Conservation (phyloP, 2,113 vertebrate species). For the Pagrus major region DNA sequence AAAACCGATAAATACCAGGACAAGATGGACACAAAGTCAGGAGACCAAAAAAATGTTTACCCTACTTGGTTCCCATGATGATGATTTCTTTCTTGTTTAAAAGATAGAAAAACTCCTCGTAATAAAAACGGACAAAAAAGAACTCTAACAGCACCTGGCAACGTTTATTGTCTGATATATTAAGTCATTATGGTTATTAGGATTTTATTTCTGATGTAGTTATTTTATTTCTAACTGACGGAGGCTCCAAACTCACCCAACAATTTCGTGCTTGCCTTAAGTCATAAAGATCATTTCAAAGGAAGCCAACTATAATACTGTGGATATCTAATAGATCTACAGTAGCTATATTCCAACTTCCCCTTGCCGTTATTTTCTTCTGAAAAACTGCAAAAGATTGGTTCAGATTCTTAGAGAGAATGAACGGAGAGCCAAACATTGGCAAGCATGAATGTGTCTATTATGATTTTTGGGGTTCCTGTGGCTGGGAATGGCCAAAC, state of each 20-base stretch:
- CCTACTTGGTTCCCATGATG: neutral
- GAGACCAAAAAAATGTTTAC: neutral
- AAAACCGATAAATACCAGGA: neutral
- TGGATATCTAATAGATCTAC: constrained; percentile 3
- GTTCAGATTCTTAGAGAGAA: neutral
- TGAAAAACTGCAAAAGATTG: constrained; percentile 6
- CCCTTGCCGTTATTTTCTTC: constrained; percentile 22
- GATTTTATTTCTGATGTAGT: neutral
- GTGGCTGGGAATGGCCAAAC: constrained; percentile 42
- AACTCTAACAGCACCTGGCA: neutral
- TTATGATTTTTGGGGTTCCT: constrained; percentile 55
- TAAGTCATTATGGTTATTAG: neutral
- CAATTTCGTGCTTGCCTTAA: neutral
- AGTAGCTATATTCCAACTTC: constrained; percentile 28
- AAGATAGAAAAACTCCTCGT: neutral
- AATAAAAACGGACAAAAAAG: neutral
- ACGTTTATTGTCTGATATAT: constrained; percentile 3
- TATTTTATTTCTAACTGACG: neutral
- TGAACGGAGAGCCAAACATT: constrained; percentile 21
- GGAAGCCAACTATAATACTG: neutral
- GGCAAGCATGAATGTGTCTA: constrained; percentile 40
- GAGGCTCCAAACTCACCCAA: neutral
- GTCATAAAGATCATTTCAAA: constrained; percentile 20
- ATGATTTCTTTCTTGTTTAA: neutral
- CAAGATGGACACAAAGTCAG: neutral